Evolutionary conservation across 1,140 invertebrate species (phyloP), one percentile per base, ranked within the genome.

Genomic region (Brachionus plicatilis): DNA sequence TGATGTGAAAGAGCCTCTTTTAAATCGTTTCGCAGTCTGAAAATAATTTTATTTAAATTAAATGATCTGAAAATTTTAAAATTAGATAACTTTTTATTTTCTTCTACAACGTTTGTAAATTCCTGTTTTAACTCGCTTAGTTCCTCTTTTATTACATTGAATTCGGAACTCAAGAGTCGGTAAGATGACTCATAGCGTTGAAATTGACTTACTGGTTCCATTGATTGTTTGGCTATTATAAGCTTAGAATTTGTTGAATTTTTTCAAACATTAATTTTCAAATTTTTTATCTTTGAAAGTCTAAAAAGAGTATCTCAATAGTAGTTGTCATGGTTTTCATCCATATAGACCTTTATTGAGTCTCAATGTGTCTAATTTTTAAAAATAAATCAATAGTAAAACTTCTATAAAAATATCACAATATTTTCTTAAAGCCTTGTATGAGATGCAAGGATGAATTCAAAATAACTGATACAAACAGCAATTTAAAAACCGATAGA

Each of bases 1-100:
- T 82, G 79, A 65, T 65, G 60, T 47, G 53, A 43, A 27, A 82
- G 60, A 17, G 65, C 53, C 9, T 82, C 79, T 82, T 82, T 82
- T 7, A 82, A 14, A 7, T 82, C 79, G 8, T 17, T 37, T n/a
- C 79, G 17, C 6, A 82, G 27, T 20, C 79, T 82, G 17, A 24
- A 8, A 43, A 33, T 53, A 33, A 33, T 53, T 41, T 14, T 3
- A 14, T 12, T 47, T n/a, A 47, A 47, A 47, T 47, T 14, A 47
- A n/a, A 47, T 47, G 14, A 47, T 47, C 14, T 14, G 11, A 33
- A 60, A 68, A 65, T 8, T 56, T 60, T 4, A 17, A 27, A 33
- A 27, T 41, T 53, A 0, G 4, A 37, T 33, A 37, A 82, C 79
- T 68, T 60, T 82, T 82, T 82, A 82, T 82, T 82, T 65, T 82